A percentile compares a stretch with the other conserved stretches of the same genome.
phyloP scores from a whole-genome alignment of 1,140 invertebrate genomes.

The Drosophila pruinosa region DNA sequence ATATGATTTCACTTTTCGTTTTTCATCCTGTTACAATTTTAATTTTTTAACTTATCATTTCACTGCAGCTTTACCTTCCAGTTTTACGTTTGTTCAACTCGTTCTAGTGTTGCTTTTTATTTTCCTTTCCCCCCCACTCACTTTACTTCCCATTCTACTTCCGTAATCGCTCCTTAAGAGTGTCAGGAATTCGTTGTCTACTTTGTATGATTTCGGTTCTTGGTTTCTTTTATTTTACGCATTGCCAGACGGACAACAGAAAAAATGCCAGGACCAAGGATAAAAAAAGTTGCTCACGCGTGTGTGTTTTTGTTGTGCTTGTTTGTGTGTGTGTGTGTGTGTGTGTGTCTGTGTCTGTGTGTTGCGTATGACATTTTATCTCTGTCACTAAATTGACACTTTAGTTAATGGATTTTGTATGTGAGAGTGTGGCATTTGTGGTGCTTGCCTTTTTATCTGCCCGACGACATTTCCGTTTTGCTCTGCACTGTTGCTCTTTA shows the following conservation, averaged over 20 bases:
- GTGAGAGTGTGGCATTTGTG: slow-evolving; percentile 69
- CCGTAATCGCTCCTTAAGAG: not conserved
- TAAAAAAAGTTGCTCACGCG: slow-evolving; percentile 23
- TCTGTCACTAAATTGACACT: slow-evolving; percentile 82
- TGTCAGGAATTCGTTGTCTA: not conserved
- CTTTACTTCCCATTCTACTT: not conserved
- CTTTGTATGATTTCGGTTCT: not conserved
- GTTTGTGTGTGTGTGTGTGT: slow-evolving; percentile 34
- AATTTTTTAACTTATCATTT: not conserved
- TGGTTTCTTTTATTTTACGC: slow-evolving; percentile 32
- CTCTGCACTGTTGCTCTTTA: slow-evolving; percentile 59
- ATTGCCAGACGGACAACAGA: slow-evolving; percentile 30
- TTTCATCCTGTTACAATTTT: too few relatives aligned
- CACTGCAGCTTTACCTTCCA: not conserved
- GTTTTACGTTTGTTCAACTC: not conserved
- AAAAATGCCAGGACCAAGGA: slow-evolving; percentile 9
- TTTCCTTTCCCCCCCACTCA: too few relatives aligned
- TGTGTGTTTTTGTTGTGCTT: slow-evolving; percentile 32
- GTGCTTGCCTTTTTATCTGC: slow-evolving; percentile 57
- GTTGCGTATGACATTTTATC: slow-evolving; percentile 79
- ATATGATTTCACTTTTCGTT: too few relatives aligned
- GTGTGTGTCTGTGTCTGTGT: slow-evolving; percentile 21
- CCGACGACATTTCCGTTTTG: slow-evolving; percentile 17
- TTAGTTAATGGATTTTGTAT: slow-evolving; percentile 82
- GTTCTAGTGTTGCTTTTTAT: not conserved